Base-by-base conservation (phyloP, 2,113 vertebrate genomes). In the Prinia subflava region DNA sequence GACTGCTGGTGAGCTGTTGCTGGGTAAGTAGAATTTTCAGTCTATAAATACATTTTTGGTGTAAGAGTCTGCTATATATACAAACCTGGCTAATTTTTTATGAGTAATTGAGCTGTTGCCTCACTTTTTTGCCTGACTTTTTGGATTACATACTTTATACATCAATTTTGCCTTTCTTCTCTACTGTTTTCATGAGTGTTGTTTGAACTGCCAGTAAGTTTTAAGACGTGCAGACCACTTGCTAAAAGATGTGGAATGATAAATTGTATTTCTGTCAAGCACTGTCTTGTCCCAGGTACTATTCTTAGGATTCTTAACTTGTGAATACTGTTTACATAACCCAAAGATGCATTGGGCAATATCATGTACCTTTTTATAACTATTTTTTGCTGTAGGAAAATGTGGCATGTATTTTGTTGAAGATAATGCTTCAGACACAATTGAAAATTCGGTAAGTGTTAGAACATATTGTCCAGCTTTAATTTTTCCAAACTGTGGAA, bases 381-480 rank as follows among this genome's bases (percentile, higher is more conserved):
- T 79, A 4, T 68, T 89, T 87, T 68, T 97, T 96, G 94, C n/a
- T 96, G 69, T 97, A 99, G 99, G 99, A 79, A 99, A 99, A 96
- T 98, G 98, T 92, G 99, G 99, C 85, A 99, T 99, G 99, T 99
- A 99, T 98, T 99, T 99, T 98, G 99, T 99, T 93, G 99, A 99
- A 98, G 99, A 99, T 91, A 99, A 99, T 27, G 99, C 98, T 64
- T 97, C 98, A 71, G 99, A 99, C 80, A 97, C 98, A 68, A 95
- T 98, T 9, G 99, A 99, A 95, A 98, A 91, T 90, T 98, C 98
- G 53, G 99, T 99, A 97, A 98, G 97, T 97, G 87, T 75, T 84
- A 25, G 15, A 76, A 31, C 4, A 13, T 17, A 4, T 19, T 67
- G 46, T 57, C 8, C 33, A 53, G 14, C 47, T 65, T 65, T 55